Evolutionary conservation across 2,797 vertebrate genomes (phyloP), one percentile per base, ranked within the genome.

Genomic region (Miichthys miiuy): DNA sequence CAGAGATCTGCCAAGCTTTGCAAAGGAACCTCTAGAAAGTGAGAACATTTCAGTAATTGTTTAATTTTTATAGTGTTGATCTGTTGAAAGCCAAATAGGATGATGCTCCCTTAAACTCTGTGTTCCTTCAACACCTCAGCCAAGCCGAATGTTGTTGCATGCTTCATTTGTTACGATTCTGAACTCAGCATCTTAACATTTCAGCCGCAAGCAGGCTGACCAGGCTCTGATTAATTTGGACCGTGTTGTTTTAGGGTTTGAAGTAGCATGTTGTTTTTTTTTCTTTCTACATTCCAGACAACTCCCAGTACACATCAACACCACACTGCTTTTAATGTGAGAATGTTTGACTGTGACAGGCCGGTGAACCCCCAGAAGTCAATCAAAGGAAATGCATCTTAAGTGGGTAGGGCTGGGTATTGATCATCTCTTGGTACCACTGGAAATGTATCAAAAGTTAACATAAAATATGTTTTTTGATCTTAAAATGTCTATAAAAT

Each of bases 321-420:
- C 23, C 25, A 21, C 62, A 21, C 55, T 20, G 57, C n/a, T 65
- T 55, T 47, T 25, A 13, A 38, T 48, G 68, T 64, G 12, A 13
- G 58, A 3, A 30, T 72, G 67, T 52, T 69, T 61, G 54, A 65
- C 17, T 21, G 46, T 72, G 68, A 87, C 83, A 79, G 83, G 76
- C 72, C 3, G 72, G 76, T 81, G 75, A 71, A 38, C 38, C n/a
- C 64, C 72, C 41, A 48, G 1, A 44, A 46, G 46, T 74, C 21
- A 41, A 8, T 68, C 23, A 63, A 42, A 77, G 61, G 16, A 58
- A 42, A 17, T 52, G 51, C 30, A 34, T 42, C 17, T 14, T 17
- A 47, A 3, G 48, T 67, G n/a, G 1, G 10, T 0, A 2, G 23
- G 18, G 66, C 63, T 68, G 77, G 69, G 77, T 72, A 25, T 57